Evolutionary conservation across 2,113 vertebrate species (phyloP), one percentile per base, ranked within the genome.

Genomic region (Procavia capensis): DNA sequence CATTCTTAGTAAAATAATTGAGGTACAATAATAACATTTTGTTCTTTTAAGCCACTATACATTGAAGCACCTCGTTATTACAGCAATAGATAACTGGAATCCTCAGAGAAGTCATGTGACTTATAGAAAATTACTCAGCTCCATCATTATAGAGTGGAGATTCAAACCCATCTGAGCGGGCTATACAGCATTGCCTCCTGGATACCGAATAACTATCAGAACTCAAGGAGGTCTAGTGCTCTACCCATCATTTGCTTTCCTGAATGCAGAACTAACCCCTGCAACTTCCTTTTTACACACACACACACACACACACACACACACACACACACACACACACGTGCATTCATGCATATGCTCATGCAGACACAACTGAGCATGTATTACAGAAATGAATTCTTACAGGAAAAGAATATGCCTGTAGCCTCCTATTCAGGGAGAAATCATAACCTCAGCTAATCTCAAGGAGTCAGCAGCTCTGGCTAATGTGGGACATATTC

Each of bases 241-340:
- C 43, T 31, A 36, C 63, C 31, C 54, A 17, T 10, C n/a, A 11
- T 34, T 34, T 63, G 78, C 78, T 81, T 43, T 89, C 17, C 50
- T 61, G 29, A 70, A 72, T 22, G 9, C 11, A 22, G 25, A 54
- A 25, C 39, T 19, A 27, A 36, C 50, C 16, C 27, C 36, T 3
- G 6, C 2, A 14, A 43, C 43, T 94, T 59, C 63, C 41, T 59
- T 86, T 24, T 36, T 27, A 22, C 31, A 1, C 29, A 14, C 0
- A 16, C 2, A 10, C 41, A 16, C 0, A 1, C 4, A 22, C 1
- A 2, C 1, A 3, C 50, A n/a, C 29, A 20, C 7, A 72, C n/a
- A 34, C 36, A 54, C 31, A n/a, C 14, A 27, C 11, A n/a, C 34
- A n/a, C n/a, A n/a, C n/a, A n/a, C n/a, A n/a, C n/a, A n/a, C n/a